Base-by-base conservation (phyloP, 2,113 vertebrate genomes). In the Prochilodus magdalenae region DNA sequence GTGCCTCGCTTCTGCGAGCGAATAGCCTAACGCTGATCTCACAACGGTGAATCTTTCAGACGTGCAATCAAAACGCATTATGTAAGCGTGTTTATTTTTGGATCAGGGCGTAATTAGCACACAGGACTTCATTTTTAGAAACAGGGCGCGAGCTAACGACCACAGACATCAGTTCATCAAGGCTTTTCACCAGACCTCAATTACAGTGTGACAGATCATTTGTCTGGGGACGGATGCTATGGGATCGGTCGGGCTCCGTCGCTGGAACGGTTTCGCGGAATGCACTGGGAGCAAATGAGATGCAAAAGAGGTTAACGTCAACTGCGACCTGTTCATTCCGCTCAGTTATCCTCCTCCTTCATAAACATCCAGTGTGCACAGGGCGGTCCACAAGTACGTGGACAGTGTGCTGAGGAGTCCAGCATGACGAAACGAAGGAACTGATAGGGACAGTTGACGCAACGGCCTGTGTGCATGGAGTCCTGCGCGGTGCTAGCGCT, bases 341-440 rank as follows among this genome's bases (percentile, higher is more conserved):
- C 20, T 6, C 20, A 22, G 2, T 16, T 1, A 20, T 40, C 49
- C 24, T 75, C 70, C 57, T 47, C 72, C 53, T 75, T 71, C 74
- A 66, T 86, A 83, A 47, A 75, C 70, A 55, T 75, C 53, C 60
- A 55, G 51, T 76, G 36, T 59, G 75, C 66, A 77, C 73, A 86
- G 15, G 53, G 62, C 29, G 53, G 20, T n/a, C 22, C 57, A 26
- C 13, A 24, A 60, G n/a, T 60, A 26, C 3, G 5, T n/a, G 53
- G 53, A 8, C 53, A n/a, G 18, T 16, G 53, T 16, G 16, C 13
- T 16, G 13, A 2, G 0, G 20, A n/a, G 53, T 57, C 51, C 18
- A 53, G 51, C 18, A 7, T n/a, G n/a, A n/a, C n/a, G n/a, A n/a
- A n/a, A n/a, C n/a, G n/a, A n/a, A n/a, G n/a, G n/a, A n/a, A n/a